phyloP scores from a whole-genome alignment of 2,797 vertebrate genomes.

The Bovichtus variegatus region DNA sequence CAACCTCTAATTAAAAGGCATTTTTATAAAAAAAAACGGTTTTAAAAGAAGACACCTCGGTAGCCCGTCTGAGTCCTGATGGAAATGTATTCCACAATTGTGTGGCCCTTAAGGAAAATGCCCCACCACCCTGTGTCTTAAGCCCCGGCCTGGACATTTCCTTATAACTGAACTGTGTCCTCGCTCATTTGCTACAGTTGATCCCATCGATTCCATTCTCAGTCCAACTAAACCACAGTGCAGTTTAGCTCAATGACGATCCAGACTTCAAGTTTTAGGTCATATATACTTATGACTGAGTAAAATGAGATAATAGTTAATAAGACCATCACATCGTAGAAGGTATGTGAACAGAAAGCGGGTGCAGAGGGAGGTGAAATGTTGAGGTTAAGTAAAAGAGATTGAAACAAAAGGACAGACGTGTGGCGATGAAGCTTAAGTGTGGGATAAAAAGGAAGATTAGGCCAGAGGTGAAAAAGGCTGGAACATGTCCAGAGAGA shows the following conservation, averaged over 20 bases:
- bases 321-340: conserved; percentile 18
- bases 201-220: not conserved
- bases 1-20: too few relatives aligned
- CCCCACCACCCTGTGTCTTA: too few relatives aligned
- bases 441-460: conserved; percentile 55
- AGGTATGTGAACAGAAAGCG: conserved; percentile 22
- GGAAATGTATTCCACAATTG: too few relatives aligned
- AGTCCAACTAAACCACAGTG: not conserved
- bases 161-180: not conserved
- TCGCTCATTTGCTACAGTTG: not conserved
- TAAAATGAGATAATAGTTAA: conserved; percentile 28
- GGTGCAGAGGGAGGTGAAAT: conserved; percentile 13
- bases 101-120: too few relatives aligned
- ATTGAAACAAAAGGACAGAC: conserved; percentile 65
- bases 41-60: too few relatives aligned
- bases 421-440: conserved; percentile 49
- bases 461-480: conserved; percentile 58
- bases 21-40: too few relatives aligned
- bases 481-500: conserved; percentile 49
- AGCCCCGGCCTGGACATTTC: too few relatives aligned
- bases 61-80: too few relatives aligned
- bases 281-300: not conserved
- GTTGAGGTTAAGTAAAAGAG: conserved; percentile 58
- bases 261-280: not conserved
- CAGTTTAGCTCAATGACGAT: not conserved